Base-by-base conservation (phyloP, 2,888 invertebrate species). In the Ypsolopha sequella region DNA sequence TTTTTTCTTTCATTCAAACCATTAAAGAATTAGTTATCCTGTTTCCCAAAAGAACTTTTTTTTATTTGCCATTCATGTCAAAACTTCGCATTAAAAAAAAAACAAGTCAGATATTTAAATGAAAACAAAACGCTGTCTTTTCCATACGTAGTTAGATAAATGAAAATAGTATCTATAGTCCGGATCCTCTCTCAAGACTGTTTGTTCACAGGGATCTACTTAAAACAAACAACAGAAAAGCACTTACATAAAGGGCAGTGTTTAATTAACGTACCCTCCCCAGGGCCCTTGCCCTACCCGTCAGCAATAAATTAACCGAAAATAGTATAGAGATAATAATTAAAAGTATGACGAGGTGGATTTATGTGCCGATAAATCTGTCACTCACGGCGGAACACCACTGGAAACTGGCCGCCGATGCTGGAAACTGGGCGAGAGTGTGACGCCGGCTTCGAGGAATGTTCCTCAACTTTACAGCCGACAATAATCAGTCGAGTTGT, bases 311-410 rank as follows among this genome's bases (percentile, higher is more conserved):
- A 68, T 68, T 66, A 65, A 58, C 62, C 62, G 58, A 65, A 69
- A 70, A 73, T 72, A 70, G 53, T 53, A 51, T 46, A 51, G 50
- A 50, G 70, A 70, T 69, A 73, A 72, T 76, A 75, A 76, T 76
- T 76, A 76, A 73, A 75, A 70, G 72, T 74, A 73, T 73, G 74
- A 76, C 72, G 68, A 65, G 65, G 62, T 60, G 64, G 50, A 77
- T 76, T 77, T 76, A 77, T 72, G 66, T 62, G 60, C 60, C 65
- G 66, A 72, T 76, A 76, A 77, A 76, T 70, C 73, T 71, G 73
- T 75, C 73, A 68, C 65, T 63, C 61, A 64, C 35, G 51, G 41
- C 41, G 50, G 50, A 41, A 35, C 41, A 34, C 13, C 11, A 34
- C 39, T 39, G 48, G 39, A 41, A n/a, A 33, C 24, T n/a, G 39